A percentile compares a stretch with the other conserved stretches of the same genome.
These are phyloP conservation scores for Phyllotis vaccarum DNA, from an alignment of 2,797 vertebrate species.

Conservation along the genomic window DNA sequence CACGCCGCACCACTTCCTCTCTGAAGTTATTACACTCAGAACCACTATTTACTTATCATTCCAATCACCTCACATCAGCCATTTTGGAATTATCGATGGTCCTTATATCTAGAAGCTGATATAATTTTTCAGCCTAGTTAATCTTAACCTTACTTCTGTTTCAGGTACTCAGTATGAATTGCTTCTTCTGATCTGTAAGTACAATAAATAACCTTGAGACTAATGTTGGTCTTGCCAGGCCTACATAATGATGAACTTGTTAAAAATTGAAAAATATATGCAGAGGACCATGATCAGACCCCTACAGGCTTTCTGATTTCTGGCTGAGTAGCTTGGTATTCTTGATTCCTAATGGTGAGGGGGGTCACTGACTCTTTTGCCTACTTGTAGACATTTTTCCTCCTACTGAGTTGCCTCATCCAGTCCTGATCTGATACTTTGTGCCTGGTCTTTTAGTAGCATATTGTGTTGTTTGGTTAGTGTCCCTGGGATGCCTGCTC, in stretches of 20 bases:
- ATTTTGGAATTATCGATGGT: background rate
- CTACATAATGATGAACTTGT: background rate
- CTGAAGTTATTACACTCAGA: background rate
- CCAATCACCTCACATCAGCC: accelerated
- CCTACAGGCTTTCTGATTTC: background rate
- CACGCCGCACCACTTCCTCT: no score
- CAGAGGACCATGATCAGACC: background rate
- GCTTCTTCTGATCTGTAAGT: background rate
- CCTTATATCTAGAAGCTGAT: accelerated
- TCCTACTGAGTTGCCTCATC: background rate
- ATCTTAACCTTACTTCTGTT: background rate
- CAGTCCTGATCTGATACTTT: background rate
- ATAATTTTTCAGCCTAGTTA: background rate
- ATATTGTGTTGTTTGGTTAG: background rate
- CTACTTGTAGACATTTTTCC: background rate
- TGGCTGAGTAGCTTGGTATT: background rate
- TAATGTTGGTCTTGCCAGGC: background rate
- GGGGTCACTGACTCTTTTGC: background rate
- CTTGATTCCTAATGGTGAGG: background rate
- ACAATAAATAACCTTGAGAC: background rate
- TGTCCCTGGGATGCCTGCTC: background rate
- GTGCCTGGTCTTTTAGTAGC: background rate
- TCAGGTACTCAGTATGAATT: accelerated
- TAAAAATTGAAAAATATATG: background rate
- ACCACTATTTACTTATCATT: no score